Evolutionary conservation across 2,113 vertebrate species (phyloP).

Genomic region (Bambusicola thoracicus): DNA sequence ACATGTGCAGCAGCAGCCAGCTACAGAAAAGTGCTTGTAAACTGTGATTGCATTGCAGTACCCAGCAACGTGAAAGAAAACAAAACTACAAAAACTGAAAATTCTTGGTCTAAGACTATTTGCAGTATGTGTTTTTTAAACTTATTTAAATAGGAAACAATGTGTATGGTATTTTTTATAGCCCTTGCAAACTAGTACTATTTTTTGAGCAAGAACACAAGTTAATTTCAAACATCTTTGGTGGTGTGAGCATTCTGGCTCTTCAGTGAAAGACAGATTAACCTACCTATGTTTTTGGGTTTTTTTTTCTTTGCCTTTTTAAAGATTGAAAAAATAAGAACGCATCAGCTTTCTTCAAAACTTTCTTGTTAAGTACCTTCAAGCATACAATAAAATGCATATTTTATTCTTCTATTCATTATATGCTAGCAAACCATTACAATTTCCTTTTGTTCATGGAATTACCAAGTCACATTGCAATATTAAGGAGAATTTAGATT

Average conservation of each 20-base stretch:
- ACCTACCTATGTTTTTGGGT: not conserved
- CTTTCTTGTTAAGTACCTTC: not conserved
- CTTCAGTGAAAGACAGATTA: not conserved
- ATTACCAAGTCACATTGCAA: not conserved
- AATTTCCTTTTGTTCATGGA: not conserved
- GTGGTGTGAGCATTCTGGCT: not conserved
- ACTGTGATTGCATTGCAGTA: not conserved
- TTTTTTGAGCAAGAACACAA: not conserved
- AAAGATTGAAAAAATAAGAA: not conserved
- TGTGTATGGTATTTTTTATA: fast-evolving
- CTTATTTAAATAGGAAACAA: not conserved
- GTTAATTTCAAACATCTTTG: not conserved
- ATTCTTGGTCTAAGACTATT: not conserved
- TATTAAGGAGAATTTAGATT: not conserved
- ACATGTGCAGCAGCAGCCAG: not conserved
- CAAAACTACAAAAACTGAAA: not conserved
- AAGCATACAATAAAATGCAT: not conserved
- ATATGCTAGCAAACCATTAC: not conserved
- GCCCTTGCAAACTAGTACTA: not conserved
- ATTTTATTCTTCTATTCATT: not conserved
- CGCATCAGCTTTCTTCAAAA: not conserved
- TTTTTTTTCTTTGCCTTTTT: not conserved
- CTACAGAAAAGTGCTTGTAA: not conserved
- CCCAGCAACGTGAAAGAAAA: not conserved
- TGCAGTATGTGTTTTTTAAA: fast-evolving